Evolutionary conservation across 1,140 invertebrate species (phyloP).

Genomic region (Zaprionus tsacasi): DNA sequence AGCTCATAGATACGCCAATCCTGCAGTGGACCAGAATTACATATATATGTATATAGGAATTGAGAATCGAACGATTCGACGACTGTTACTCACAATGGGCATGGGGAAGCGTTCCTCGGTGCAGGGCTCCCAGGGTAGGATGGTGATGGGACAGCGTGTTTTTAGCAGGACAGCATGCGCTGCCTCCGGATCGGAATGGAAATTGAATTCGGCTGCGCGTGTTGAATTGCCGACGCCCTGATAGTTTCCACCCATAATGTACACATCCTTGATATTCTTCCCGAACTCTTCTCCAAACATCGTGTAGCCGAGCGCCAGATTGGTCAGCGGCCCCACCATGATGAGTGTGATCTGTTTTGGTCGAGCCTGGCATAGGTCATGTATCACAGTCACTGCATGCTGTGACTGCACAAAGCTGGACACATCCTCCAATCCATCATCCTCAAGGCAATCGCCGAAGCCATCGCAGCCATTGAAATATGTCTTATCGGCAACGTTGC

Average conservation of each 20-base stretch:
- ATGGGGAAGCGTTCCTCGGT: slow-evolving; percentile 82
- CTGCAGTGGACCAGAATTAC: slow-evolving; percentile 78
- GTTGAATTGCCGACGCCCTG: slow-evolving; percentile 89
- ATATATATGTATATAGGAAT: neutral
- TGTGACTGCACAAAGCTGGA: slow-evolving; percentile 52
- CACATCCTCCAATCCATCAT: slow-evolving; percentile 22
- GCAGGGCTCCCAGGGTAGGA: slow-evolving; percentile 89
- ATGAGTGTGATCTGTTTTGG: slow-evolving; percentile 86
- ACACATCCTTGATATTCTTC: slow-evolving; percentile 87
- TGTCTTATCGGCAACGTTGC: slow-evolving; percentile 52
- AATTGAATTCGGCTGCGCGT: slow-evolving; percentile 91
- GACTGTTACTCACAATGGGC: slow-evolving; percentile 84
- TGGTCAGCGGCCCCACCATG: slow-evolving; percentile 90
- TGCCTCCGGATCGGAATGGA: slow-evolving; percentile 91
- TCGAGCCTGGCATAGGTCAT: slow-evolving; percentile 84
- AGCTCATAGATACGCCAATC: slow-evolving; percentile 85
- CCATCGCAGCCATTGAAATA: slow-evolving; percentile 87
- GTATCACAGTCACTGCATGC: slow-evolving; percentile 84
- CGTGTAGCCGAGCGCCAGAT: slow-evolving; percentile 89
- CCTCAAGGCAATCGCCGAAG: slow-evolving; percentile 86
- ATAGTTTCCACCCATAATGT: slow-evolving; percentile 92
- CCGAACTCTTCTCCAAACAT: slow-evolving; percentile 87
- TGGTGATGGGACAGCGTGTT: slow-evolving; percentile 85
- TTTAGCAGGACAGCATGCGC: slow-evolving; percentile 88
- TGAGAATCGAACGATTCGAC: too few species aligned